Conservation (phyloP, 2,113 vertebrate genomes). For the Phoenicopterus ruber region DNA sequence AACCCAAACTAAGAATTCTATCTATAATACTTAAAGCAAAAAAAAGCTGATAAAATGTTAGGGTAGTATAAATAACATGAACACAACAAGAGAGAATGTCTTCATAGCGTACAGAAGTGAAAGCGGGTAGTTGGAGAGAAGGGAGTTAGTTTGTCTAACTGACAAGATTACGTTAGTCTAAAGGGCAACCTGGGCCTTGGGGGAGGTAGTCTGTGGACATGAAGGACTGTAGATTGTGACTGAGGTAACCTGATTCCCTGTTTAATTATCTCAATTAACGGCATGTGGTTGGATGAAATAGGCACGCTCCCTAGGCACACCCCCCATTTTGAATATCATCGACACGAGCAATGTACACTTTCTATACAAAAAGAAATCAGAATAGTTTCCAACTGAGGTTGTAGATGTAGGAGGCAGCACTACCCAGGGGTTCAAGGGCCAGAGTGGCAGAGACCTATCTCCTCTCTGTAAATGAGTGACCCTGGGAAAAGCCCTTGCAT, state of each 20-base stretch:
- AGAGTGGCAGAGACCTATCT: not conserved
- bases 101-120: not conserved
- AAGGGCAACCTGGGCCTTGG: not conserved
- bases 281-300: not conserved
- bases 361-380: not conserved
- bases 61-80: not conserved
- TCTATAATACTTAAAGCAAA: not conserved
- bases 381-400: not conserved
- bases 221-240: not conserved
- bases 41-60: not conserved
- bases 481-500: not conserved
- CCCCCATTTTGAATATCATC: not conserved
- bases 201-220: not conserved
- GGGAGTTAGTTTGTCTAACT: not conserved
- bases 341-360: not conserved
- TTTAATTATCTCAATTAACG: not conserved
- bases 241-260: not conserved
- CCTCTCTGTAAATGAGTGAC: not conserved
- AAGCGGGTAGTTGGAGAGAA: not conserved
- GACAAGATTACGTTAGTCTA: not conserved
- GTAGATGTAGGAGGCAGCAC: not conserved
- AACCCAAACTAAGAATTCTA: not conserved
- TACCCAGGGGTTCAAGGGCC: not conserved
- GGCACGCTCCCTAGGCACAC: not conserved
- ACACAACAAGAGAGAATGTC: not conserved